These are phyloP conservation scores for Pseudomugil tenellus DNA, from an alignment of 2,797 vertebrate genomes.

Conservation along the genomic window DNA sequence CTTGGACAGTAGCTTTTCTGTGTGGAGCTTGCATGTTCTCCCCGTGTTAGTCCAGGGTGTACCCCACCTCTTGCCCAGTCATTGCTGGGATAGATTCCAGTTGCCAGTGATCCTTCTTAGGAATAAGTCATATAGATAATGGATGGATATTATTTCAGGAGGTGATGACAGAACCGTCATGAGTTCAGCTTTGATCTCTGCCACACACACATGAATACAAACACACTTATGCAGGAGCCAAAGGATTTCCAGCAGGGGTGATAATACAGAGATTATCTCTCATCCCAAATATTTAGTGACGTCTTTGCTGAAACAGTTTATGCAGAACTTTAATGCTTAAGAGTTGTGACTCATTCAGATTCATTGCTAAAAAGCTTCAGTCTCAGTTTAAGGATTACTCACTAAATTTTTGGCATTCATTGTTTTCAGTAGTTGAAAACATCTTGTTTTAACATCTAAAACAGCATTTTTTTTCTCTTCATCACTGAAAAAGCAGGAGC, in stretches of 20 bases:
- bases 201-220: slow-evolving; percentile 25
- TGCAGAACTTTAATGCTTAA: neutral
- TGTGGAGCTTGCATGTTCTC: too few species aligned
- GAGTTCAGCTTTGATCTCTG: slow-evolving; percentile 15
- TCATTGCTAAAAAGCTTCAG: neutral
- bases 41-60: too few species aligned
- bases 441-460: neutral
- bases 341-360: slow-evolving; percentile 5
- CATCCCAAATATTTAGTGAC: slow-evolving; percentile 11
- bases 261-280: slow-evolving; percentile 31
- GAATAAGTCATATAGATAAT: too few species aligned
- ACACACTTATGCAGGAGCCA: slow-evolving; percentile 23
- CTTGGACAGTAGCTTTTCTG: too few species aligned
- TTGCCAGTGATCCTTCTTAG: too few species aligned
- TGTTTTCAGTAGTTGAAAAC: neutral
- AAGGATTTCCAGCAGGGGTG: slow-evolving; percentile 33
- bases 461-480: slow-evolving; percentile 12
- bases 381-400: neutral
- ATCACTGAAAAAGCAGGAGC: slow-evolving; percentile 16
- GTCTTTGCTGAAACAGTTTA: neutral
- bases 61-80: too few species aligned
- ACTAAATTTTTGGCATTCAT: neutral
- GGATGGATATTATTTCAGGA: too few species aligned
- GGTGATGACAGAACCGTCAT: slow-evolving; percentile 14
- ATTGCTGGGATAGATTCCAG: too few species aligned